These are phyloP conservation scores for Eupithecia subfuscata DNA, from an alignment of 2,888 invertebrate genomes.

Conservation along the genomic window DNA sequence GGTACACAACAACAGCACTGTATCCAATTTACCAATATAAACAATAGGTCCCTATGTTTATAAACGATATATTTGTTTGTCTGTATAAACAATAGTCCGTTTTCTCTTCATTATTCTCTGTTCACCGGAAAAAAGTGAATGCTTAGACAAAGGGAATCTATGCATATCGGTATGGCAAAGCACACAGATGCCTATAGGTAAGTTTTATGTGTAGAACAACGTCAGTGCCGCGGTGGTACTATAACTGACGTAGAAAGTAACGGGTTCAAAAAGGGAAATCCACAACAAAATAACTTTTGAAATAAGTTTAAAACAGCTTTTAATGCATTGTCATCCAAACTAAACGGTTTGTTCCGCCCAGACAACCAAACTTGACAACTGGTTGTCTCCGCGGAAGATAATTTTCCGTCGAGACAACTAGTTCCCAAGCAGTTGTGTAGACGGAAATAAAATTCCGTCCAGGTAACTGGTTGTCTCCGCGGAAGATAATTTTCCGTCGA, in stretches of 20 bases:
- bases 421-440: too few relatives aligned
- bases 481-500: too few relatives aligned
- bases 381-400: too few relatives aligned
- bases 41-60: conserved; percentile 49
- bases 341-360: too few relatives aligned
- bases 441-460: too few relatives aligned
- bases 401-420: too few relatives aligned
- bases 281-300: too few relatives aligned
- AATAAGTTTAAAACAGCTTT: too few relatives aligned
- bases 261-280: neutral
- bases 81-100: conserved; percentile 38
- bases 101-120: conserved; percentile 39
- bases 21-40: conserved; percentile 47
- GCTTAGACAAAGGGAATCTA: neutral
- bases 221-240: neutral
- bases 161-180: neutral
- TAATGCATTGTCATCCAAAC: too few relatives aligned
- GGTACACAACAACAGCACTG: neutral
- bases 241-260: neutral
- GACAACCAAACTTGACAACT: too few relatives aligned
- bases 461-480: too few relatives aligned
- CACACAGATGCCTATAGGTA: neutral
- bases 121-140: conserved; percentile 22
- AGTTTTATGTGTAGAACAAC: neutral
- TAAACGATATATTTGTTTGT: conserved; percentile 49